Conservation (phyloP, 2,888 invertebrate genomes). For the Zelleria hepariella region DNA sequence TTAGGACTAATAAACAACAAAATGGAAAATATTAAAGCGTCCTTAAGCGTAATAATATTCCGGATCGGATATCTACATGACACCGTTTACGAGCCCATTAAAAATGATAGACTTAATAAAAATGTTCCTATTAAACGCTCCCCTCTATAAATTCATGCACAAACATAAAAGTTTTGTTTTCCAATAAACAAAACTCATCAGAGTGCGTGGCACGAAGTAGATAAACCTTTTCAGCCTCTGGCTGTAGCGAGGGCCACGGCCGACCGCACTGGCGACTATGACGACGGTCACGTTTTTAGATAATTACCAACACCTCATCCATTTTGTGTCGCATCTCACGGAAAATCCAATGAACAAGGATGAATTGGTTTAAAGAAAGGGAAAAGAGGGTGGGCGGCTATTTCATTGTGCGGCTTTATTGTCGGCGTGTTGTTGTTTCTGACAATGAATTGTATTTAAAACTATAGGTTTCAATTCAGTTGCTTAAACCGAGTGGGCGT, state of each 20-base stretch:
- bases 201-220: slow-evolving; percentile 52
- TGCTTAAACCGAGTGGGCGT: not conserved
- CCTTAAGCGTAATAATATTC: not conserved
- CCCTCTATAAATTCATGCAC: slow-evolving; percentile 7
- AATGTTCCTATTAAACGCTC: slow-evolving; percentile 17
- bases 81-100: slow-evolving; percentile 28
- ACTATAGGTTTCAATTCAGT: too few relatives aligned
- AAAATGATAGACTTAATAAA: slow-evolving; percentile 38
- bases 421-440: too few relatives aligned
- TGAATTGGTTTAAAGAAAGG: not conserved
- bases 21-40: not conserved
- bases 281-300: slow-evolving; percentile 66
- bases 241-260: not conserved
- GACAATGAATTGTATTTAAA: too few relatives aligned
- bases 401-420: not conserved
- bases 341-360: slow-evolving; percentile 4
- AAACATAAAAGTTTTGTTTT: slow-evolving; percentile 12
- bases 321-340: slow-evolving; percentile 42
- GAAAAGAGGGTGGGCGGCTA: slow-evolving; percentile 14
- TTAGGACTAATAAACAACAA: not conserved
- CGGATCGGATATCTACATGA: not conserved
- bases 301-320: slow-evolving; percentile 63
- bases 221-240: slow-evolving; percentile 36
- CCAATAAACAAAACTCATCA: slow-evolving; percentile 53
- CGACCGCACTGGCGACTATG: slow-evolving; percentile 42